Evolutionary conservation across 1,140 invertebrate genomes (phyloP).

Genomic region (Philopotamus ludificatus): DNA sequence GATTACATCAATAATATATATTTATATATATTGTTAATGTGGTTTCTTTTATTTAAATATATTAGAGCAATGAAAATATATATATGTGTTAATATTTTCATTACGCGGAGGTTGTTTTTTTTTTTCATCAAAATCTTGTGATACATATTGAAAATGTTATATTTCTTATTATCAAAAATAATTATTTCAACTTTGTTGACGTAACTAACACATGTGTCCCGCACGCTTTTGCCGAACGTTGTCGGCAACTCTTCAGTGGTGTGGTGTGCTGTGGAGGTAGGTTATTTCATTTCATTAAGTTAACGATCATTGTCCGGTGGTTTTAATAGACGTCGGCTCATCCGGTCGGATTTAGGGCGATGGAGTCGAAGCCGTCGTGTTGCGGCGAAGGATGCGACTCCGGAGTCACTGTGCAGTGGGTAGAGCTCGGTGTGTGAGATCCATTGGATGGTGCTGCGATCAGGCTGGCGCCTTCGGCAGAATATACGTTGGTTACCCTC

Average conservation of each 20-base stretch:
- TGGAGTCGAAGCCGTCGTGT: constrained; percentile 55
- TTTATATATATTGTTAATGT: constrained; percentile 8
- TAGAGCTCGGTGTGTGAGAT: constrained; percentile 48
- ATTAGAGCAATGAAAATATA: neutral
- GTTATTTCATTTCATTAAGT: constrained; percentile 25
- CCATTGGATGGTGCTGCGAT: constrained; percentile 56
- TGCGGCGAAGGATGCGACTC: constrained; percentile 52
- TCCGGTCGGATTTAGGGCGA: constrained; percentile 54
- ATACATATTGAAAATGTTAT: neutral
- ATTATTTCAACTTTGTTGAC: constrained; percentile 4
- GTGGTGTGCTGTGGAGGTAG: constrained; percentile 25
- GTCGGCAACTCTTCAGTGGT: neutral
- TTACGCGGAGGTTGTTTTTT: neutral
- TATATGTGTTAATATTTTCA: constrained; percentile 11
- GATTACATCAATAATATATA: constrained; percentile 17
- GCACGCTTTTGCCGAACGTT: neutral
- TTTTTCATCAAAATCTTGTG: neutral
- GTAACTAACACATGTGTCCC: constrained; percentile 7
- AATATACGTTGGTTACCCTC: constrained; percentile 58
- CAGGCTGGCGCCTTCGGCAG: constrained; percentile 58
- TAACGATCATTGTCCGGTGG: constrained; percentile 14
- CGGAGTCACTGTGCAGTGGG: constrained; percentile 49
- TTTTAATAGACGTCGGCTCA: too few relatives aligned
- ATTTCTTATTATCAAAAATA: neutral
- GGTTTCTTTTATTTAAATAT: constrained; percentile 5